Percentiles rank a stretch among this genome's conserved stretches.
Conservation (phyloP, 2,797 vertebrate genomes). For the Sebastiscus tertius region DNA sequence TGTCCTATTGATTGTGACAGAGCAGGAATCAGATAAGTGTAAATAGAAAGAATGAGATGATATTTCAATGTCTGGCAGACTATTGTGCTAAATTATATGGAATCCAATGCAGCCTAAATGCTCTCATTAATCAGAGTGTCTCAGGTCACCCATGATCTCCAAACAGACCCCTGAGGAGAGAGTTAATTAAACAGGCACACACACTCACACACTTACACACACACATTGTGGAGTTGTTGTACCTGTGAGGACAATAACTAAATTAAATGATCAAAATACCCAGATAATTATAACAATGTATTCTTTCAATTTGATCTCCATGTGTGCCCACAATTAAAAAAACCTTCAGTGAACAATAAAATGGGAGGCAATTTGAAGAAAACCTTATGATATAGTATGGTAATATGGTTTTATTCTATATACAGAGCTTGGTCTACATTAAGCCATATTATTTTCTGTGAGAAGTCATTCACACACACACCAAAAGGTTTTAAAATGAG, state of each 20-base stretch:
- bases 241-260: conserved; percentile 47
- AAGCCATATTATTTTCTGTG: background rate
- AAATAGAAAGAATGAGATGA: conserved; percentile 76
- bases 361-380: background rate
- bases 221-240: conserved; percentile 27
- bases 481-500: background rate
- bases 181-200: conserved; percentile 75
- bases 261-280: conserved; percentile 49
- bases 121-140: conserved; percentile 80
- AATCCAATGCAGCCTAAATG: conserved; percentile 77
- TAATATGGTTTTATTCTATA: background rate
- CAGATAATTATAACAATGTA: conserved; percentile 13
- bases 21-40: conserved; percentile 68
- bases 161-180: conserved; percentile 62
- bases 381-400: background rate
- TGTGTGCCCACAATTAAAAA: background rate
- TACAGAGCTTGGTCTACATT: background rate
- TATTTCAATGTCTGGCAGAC: conserved; percentile 74
- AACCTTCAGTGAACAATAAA: background rate
- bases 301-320: conserved; percentile 27
- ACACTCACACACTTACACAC: background rate
- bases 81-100: conserved; percentile 62
- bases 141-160: conserved; percentile 53
- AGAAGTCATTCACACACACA: background rate
- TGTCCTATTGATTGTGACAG: conserved; percentile 75